Percentiles rank a stretch among this genome's conserved stretches.
These are phyloP conservation scores for Drosophila antonietae DNA, from an alignment of 2,888 invertebrate genomes.

Conservation along the genomic window DNA sequence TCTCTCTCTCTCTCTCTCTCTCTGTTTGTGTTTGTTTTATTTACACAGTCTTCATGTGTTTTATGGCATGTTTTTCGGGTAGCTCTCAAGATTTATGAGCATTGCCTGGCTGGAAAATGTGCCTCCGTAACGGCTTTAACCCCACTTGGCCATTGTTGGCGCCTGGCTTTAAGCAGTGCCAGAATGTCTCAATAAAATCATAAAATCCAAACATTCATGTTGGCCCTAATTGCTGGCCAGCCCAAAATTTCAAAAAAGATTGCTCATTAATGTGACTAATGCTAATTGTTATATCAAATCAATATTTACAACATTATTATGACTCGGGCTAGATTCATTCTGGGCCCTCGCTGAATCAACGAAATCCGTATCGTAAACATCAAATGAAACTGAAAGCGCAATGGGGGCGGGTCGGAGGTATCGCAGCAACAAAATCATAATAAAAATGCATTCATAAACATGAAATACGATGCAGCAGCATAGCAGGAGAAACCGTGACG, in stretches of 20 bases:
- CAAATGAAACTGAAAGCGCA: conserved; percentile 51
- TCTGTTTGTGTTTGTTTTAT: conserved; percentile 56
- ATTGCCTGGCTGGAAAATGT: conserved; percentile 42
- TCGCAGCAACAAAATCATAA: conserved; percentile 50
- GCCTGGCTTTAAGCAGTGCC: conserved; percentile 43
- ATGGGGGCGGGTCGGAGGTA: background rate
- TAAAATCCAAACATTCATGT: conserved; percentile 17
- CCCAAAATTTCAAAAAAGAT: conserved; percentile 32
- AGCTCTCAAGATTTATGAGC: conserved; percentile 60
- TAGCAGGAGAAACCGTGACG: background rate
- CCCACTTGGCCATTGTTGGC: conserved; percentile 20
- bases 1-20: conserved; percentile 31
- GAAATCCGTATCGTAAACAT: conserved; percentile 45
- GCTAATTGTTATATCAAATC: conserved; percentile 61
- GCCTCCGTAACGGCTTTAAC: conserved; percentile 42
- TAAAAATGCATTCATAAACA: conserved; percentile 81
- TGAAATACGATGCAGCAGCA: conserved; percentile 69
- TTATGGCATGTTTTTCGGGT: conserved; percentile 72
- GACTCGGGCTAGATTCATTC: conserved; percentile 38
- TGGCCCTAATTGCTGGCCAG: conserved; percentile 33
- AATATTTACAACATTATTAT: conserved; percentile 72
- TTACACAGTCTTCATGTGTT: conserved; percentile 78
- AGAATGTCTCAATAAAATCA: conserved; percentile 57
- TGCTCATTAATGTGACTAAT: conserved; percentile 37
- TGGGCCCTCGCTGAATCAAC: background rate